Evolutionary conservation across 2,888 invertebrate genomes (phyloP), one percentile per base, ranked within the genome.

Genomic region (Leistus spinibarbis): DNA sequence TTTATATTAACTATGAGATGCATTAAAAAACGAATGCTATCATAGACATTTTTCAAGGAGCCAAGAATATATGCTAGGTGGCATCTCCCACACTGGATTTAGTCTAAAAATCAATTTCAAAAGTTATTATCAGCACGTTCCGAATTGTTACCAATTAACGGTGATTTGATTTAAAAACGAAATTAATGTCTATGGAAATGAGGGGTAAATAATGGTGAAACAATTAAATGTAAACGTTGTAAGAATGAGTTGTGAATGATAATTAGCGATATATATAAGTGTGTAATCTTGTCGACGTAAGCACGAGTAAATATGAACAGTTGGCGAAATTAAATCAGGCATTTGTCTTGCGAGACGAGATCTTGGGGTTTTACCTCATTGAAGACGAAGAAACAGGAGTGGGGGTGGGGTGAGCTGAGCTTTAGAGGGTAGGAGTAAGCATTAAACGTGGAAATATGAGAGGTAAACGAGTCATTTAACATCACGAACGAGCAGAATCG

Each of bases 401-500:
- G 40, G 40, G 10, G 7, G 40, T 40, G 5, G 40, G 10, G 5
- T 7, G 0, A 7, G 40, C 40, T n/a, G n/a, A n/a, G n/a, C n/a
- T n/a, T n/a, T n/a, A n/a, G 40, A 13, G 20, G 0, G n/a, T 9
- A 20, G 13, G 22, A 7, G 53, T 19, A 63, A 62, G 54, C 70
- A 70, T 70, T 70, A 70, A 70, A 70, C 70, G 63, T 70, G 60
- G 63, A 70, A 70, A 70, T 70, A 70, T 63, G 70, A 70, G 70
- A 54, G 57, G 69, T 69, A 70, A 70, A 70, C 70, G 70, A 70
- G 63, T 70, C 70, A 70, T 70, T 70, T 70, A 70, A 70, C 70
- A n/a, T n/a, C n/a, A 70, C 70, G 70, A 24, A 54, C 69, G 53
- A 69, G 69, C 27, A 69, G 57, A 69, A 69, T 19, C 4, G 57